Base-by-base conservation (phyloP, 2,113 vertebrate species). In the Plectropomus leopardus region DNA sequence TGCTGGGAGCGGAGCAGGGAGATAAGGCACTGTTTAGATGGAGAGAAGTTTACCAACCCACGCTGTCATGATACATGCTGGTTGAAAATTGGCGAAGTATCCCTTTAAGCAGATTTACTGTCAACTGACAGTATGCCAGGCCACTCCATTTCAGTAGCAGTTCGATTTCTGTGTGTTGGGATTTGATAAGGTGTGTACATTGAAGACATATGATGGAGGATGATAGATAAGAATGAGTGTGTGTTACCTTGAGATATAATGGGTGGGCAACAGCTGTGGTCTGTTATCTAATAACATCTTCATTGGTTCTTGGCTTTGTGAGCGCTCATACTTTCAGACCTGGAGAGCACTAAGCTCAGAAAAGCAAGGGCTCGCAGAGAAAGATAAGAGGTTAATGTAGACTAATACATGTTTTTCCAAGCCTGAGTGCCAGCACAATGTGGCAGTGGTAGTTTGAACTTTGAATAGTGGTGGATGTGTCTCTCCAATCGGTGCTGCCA, bases 271-370 rank as follows among this genome's bases (percentile, higher is more conserved):
- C 0, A 0, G n/a, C 28, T 76, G 15, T 40, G 30, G 21, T 16
- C 23, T 16, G 50, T 64, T 81, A 68, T 87, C 76, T 76, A 45
- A 65, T 26, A 28, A 28, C 6, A 80, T 67, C 63, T 72, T 58
- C 28, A 68, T 30, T 32, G 23, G 40, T 40, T 73, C 26, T 42
- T 48, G 59, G 58, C n/a, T 47, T 73, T 63, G 61, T 61, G 67
- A 77, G 55, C 57, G 45, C 13, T 48, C 51, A 13, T 4, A 16
- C 47, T 32, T 50, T 74, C 23, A 4, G 51, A 71, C 24, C 36
- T 30, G 36, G 3, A 47, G 19, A 80, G 65, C 30, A 34, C 47
- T 50, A 47, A 85, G 54, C 63, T 79, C 14, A 70, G 51, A 57
- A 45, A n/a, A 54, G 24, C 30, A 45, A 55, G n/a, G 26, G 53